Conservation (phyloP, 2,113 vertebrate species). For the Oenanthe melanoleuca region DNA sequence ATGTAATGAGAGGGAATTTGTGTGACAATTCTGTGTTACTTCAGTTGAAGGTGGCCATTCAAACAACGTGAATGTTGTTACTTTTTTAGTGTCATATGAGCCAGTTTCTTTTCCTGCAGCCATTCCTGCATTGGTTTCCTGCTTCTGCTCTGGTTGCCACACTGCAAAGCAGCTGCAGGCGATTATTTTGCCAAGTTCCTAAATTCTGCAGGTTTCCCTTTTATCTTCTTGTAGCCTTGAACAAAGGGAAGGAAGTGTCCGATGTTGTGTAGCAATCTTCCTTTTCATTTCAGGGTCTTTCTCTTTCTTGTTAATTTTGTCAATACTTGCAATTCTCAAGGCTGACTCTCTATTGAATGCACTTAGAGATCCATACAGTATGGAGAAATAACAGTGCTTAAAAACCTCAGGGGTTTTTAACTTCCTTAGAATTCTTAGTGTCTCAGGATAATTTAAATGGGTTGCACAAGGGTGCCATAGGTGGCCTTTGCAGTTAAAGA, state of each 20-base stretch:
- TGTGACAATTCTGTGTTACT: not conserved
- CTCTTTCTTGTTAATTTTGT: slow-evolving; percentile 8
- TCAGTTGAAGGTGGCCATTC: not conserved
- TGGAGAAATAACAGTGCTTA: not conserved
- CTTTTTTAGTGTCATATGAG: not conserved
- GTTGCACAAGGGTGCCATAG: not conserved
- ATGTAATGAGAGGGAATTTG: not conserved
- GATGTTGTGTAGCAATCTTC: not conserved
- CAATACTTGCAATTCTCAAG: not conserved
- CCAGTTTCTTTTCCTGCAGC: not conserved
- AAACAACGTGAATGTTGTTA: not conserved
- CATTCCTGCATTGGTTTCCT: not conserved
- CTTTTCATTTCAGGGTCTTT: slow-evolving; percentile 2
- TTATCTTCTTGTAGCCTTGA: slow-evolving; percentile 2
- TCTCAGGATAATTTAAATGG: not conserved
- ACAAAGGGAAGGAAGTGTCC: slow-evolving; percentile 5
- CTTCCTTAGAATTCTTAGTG: not conserved
- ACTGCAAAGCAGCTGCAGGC: not conserved
- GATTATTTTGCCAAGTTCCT: slow-evolving; percentile 33
- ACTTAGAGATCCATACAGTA: not conserved
- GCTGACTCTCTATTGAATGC: not conserved
- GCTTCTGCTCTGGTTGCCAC: not conserved
- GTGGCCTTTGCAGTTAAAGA: not conserved
- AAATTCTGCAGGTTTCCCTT: slow-evolving; percentile 40
- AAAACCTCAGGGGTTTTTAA: not conserved